Evolutionary conservation across 2,888 invertebrate genomes (phyloP), one percentile per base, ranked within the genome.

Genomic region (Cremastobaeus sp.): DNA sequence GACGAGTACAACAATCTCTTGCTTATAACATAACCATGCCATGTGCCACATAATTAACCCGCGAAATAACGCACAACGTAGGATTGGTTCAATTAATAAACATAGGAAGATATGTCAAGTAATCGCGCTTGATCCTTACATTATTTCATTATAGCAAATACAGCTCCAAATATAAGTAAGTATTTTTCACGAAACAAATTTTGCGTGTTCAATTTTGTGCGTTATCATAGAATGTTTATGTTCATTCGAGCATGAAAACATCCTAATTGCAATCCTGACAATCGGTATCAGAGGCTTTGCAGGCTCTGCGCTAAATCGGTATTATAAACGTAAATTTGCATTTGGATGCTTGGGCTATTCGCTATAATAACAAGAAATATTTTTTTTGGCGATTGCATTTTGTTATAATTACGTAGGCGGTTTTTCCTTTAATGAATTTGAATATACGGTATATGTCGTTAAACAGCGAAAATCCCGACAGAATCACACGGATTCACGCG

Each of bases 21-120:
- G 62, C 72, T 69, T 64, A n/a, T n/a, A 68, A 62, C 69, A 62
- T 64, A 64, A 68, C 48, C 68, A 47, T 68, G 68, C 52, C 57
- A 74, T 68, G 50, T 37, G 41, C 52, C 64, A 54, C 57, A 55
- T 74, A 68, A 68, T 59, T 68, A 59, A 64, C 47, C 64, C 48
- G 43, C 30, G 59, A 47, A 64, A 57, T 59, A 50, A 47, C 34
- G 39, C 15, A 35, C 5, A n/a, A 3, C 45, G 65, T 45, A 52
- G 52, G 54, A 64, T 59, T 64, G 35, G 43, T n/a, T n/a, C 2
- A 12, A 50, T 15, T 52, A 18, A 71, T n/a, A n/a, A n/a, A n/a
- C n/a, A n/a, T n/a, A n/a, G n/a, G n/a, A n/a, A 65, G 71, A 57
- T 71, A 45, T 64, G 47, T 54, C 34, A 50, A 48, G 21, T 50